Evolutionary conservation across 2,113 vertebrate species (phyloP).

Genomic region (Pedionomus torquatus): DNA sequence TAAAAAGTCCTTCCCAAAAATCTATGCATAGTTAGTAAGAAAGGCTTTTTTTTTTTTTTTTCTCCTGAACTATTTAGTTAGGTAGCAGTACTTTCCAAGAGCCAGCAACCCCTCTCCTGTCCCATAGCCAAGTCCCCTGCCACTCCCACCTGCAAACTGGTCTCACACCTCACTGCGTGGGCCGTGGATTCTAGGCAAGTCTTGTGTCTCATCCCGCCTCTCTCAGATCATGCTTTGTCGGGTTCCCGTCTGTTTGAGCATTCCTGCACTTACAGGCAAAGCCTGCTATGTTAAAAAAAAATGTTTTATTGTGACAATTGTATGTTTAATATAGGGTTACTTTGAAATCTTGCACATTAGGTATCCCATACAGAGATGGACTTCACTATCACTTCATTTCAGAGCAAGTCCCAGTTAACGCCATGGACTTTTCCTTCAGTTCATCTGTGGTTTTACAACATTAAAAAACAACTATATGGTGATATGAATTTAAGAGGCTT

Average conservation of each 20-base stretch:
- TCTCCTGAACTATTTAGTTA: background rate
- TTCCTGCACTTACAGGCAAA: background rate
- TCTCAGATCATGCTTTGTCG: background rate
- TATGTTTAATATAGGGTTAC: background rate
- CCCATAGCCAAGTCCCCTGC: no score
- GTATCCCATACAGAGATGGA: background rate
- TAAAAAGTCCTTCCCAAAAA: background rate
- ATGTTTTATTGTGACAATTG: background rate
- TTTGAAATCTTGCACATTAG: background rate
- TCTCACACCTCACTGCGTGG: rapidly evolving
- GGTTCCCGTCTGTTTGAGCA: background rate
- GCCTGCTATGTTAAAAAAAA: background rate
- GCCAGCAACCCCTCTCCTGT: background rate
- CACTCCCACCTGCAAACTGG: background rate
- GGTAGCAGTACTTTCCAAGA: background rate
- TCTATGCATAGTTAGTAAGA: background rate
- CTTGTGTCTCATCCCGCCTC: background rate
- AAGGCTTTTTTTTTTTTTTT: background rate
- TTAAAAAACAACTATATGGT: background rate
- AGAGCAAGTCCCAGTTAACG: background rate
- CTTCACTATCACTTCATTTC: background rate
- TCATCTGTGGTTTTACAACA: background rate
- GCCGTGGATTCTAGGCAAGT: background rate
- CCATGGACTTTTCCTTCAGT: background rate
- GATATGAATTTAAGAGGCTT: background rate